Conservation (phyloP, 2,113 vertebrate species). For the Pterophyllum scalare region DNA sequence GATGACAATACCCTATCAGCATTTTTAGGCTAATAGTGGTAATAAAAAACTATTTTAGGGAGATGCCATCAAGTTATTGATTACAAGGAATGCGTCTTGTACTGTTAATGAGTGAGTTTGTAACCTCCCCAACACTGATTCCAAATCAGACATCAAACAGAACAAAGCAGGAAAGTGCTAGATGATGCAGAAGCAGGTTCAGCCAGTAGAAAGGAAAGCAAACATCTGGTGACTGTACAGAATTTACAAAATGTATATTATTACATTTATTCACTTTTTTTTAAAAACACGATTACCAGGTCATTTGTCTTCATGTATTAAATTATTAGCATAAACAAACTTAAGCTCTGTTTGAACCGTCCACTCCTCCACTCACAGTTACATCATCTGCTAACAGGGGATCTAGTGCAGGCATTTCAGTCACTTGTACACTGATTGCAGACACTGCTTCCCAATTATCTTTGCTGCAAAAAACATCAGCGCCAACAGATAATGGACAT, state of each 20-base stretch:
- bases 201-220: not conserved
- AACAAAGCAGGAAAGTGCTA: not conserved
- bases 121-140: not conserved
- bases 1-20: no score
- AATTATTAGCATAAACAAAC: not conserved
- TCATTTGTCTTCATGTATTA: not conserved
- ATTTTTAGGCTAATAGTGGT: no score
- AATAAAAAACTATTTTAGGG: not conserved
- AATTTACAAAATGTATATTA: no score
- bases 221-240: no score
- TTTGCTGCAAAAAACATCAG: not conserved
- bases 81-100: not conserved
- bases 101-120: not conserved
- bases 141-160: not conserved
- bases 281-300: not conserved
- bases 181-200: not conserved
- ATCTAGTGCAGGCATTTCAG: no score
- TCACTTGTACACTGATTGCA: no score
- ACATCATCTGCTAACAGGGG: not conserved
- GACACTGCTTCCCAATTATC: no score
- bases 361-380: no score
- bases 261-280: no score
- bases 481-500: not conserved
- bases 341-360: no score
- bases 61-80: accelerated